phyloP scores from a whole-genome alignment of 2,113 vertebrate species.

The Dasyornis broadbenti region DNA sequence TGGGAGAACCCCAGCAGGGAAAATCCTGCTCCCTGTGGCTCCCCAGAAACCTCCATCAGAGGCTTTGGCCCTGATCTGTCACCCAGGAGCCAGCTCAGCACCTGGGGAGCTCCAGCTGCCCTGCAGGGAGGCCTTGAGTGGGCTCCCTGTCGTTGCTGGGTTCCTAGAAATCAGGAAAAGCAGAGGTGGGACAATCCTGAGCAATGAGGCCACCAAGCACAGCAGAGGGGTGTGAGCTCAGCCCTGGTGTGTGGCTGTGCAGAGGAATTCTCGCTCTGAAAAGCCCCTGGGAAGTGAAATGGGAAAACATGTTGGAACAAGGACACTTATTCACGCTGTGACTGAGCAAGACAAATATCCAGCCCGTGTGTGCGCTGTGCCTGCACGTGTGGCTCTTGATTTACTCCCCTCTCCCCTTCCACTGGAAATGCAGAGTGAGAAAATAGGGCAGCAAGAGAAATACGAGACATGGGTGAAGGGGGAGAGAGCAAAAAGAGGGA shows the following conservation, averaged over 20 bases:
- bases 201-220: background rate
- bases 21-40: background rate
- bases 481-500: background rate
- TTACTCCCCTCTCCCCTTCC: background rate
- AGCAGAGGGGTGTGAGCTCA: background rate
- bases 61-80: background rate
- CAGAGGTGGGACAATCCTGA: background rate
- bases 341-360: slow-evolving; percentile 41
- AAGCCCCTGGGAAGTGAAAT: slow-evolving; percentile 26
- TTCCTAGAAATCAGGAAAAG: background rate
- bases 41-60: background rate
- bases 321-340: slow-evolving; percentile 31
- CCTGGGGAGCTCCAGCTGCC: background rate
- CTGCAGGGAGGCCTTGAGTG: background rate
- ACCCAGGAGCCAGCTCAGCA: background rate
- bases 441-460: background rate
- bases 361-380: background rate
- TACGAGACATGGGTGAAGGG: background rate
- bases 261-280: background rate
- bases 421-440: background rate
- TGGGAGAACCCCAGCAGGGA: background rate
- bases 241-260: background rate
- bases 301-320: slow-evolving; percentile 56
- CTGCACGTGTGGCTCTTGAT: background rate
- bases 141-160: background rate